Evolutionary conservation across 2,888 invertebrate species (phyloP).

Genomic region (Leucophenga montana): DNA sequence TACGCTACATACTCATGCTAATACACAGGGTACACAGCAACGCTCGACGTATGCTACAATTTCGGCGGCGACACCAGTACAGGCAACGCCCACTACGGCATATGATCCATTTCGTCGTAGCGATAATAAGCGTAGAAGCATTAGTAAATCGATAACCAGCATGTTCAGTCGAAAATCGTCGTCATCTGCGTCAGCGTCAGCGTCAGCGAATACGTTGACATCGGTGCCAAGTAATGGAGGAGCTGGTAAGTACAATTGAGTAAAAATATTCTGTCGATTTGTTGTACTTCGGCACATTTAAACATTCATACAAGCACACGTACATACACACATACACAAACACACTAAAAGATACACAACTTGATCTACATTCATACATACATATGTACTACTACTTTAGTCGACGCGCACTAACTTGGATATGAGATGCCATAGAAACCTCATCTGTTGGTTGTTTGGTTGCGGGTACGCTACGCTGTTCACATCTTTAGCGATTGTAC

Average conservation of each 20-base stretch:
- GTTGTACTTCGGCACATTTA: slow-evolving; percentile 25
- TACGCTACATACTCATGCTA: slow-evolving; percentile 72
- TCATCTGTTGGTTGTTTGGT: too few relatives aligned
- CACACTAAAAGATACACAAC: neutral
- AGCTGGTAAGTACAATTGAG: slow-evolving; percentile 33
- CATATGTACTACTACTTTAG: too few relatives aligned
- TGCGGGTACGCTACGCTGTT: too few relatives aligned
- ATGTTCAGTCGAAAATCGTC: slow-evolving; percentile 81
- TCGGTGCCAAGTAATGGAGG: slow-evolving; percentile 16
- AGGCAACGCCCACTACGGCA: slow-evolving; percentile 70
- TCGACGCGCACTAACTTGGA: too few relatives aligned
- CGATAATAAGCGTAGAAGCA: slow-evolving; percentile 83
- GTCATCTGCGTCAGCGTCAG: slow-evolving; percentile 39
- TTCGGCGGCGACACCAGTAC: slow-evolving; percentile 70
- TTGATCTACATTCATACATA: neutral
- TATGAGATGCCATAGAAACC: too few relatives aligned
- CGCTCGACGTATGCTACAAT: slow-evolving; percentile 69
- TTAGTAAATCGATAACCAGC: slow-evolving; percentile 83
- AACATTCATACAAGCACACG: slow-evolving; percentile 25
- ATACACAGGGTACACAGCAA: slow-evolving; percentile 45
- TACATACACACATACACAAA: slow-evolving; percentile 27
- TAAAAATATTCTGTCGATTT: slow-evolving; percentile 22
- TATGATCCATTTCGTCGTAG: slow-evolving; percentile 77
- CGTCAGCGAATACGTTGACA: slow-evolving; percentile 63
- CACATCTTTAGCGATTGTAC: too few relatives aligned